phyloP scores from a whole-genome alignment of 2,888 invertebrate species.

The Allacma fusca region DNA sequence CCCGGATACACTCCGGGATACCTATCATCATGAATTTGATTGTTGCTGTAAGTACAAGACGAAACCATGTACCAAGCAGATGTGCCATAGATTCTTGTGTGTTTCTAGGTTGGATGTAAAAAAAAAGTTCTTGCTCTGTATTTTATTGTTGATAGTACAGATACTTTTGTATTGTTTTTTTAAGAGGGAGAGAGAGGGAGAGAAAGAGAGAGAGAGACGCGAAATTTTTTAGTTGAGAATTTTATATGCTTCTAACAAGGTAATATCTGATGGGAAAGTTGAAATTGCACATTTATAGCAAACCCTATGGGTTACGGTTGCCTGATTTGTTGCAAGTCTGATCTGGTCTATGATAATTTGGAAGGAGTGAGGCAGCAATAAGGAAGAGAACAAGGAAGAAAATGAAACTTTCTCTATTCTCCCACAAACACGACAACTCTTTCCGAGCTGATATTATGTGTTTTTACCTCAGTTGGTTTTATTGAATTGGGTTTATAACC shows the following conservation, averaged over 20 bases:
- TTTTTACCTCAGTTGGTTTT: constrained; percentile 24
- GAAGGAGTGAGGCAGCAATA: not conserved
- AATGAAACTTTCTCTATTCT: constrained; percentile 18
- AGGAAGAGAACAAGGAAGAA: constrained; percentile 9
- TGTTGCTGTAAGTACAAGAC: too few species aligned
- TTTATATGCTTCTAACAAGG: not conserved
- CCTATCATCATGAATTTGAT: too few species aligned
- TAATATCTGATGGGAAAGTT: not conserved
- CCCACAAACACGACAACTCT: not conserved
- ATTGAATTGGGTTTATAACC: constrained; percentile 41
- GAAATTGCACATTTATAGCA: too few species aligned
- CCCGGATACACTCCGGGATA: too few species aligned
- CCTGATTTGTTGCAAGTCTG: not conserved
- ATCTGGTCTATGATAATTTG: not conserved
- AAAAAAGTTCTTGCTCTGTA: too few species aligned
- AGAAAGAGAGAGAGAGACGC: too few species aligned
- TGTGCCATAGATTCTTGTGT: too few species aligned
- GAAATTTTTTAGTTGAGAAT: not conserved
- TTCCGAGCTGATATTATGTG: constrained; percentile 2
- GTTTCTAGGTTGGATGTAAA: too few species aligned
- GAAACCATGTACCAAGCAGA: too few species aligned
- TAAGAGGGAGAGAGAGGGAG: not conserved
- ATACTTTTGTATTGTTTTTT: constrained; percentile 2
- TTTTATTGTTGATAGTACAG: too few species aligned
- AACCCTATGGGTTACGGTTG: not conserved